These are phyloP conservation scores for Montipora efflorescens DNA, from an alignment of 64 coral and sea anemone genomes.

Conservation along the genomic window DNA sequence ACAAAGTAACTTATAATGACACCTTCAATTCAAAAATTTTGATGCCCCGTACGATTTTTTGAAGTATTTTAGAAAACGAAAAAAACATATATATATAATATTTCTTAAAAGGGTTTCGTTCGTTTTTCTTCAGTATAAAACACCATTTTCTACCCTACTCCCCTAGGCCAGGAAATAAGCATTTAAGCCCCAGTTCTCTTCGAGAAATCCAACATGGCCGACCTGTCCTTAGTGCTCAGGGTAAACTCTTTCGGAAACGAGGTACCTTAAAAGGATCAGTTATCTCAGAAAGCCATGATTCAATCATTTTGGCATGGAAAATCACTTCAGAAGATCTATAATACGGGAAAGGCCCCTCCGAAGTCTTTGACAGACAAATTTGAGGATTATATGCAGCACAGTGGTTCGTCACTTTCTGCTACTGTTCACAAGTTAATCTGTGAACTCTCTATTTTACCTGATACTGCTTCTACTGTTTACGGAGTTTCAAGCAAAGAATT, in stretches of 20 bases:
- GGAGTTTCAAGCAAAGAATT: neutral
- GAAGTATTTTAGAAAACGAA: too few relatives aligned
- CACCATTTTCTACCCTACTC: neutral
- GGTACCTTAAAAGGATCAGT: neutral
- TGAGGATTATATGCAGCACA: neutral
- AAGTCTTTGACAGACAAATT: neutral
- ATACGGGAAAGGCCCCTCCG: neutral
- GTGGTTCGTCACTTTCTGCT: neutral
- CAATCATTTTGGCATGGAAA: constrained; percentile 66
- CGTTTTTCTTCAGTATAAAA: too few relatives aligned
- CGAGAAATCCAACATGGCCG: neutral
- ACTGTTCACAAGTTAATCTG: constrained; percentile 52
- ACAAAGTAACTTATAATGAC: too few relatives aligned
- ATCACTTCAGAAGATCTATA: constrained; percentile 10
- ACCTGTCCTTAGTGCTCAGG: neutral
- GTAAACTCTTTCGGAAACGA: neutral
- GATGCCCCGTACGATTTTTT: too few relatives aligned
- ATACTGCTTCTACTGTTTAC: neutral
- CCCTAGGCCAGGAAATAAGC: neutral
- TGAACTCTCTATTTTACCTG: neutral
- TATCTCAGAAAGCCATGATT: constrained; percentile 14
- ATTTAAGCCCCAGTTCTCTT: neutral
- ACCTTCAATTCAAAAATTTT: too few relatives aligned
- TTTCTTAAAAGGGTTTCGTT: neutral
- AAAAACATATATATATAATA: neutral